Evolutionary conservation across 2,797 vertebrate genomes (phyloP), one percentile per base, ranked within the genome.

Genomic region (Hippocampus kuda): DNA sequence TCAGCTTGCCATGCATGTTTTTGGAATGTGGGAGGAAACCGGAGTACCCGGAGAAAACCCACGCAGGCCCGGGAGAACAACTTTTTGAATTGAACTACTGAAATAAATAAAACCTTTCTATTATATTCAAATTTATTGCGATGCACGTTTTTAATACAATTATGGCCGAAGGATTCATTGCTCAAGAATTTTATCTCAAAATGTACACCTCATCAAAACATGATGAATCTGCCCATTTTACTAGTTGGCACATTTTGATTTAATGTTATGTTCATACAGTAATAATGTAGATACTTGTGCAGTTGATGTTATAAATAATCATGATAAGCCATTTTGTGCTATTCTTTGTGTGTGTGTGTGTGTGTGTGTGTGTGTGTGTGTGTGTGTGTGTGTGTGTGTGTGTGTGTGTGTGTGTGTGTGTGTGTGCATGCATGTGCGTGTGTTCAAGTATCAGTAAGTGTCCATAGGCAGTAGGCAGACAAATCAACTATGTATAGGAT

Each of bases 401-500:
- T 30, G 30, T 30, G 30, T 30, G 30, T 30, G n/a, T 9, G 20
- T 10, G 22, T n/a, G 51, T 22, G 22, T n/a, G 20, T 11, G 22
- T 53, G 51, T n/a, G 22, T 24, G 15, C 11, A 22, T 4, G 18
- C 18, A 4, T 22, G 34, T 16, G 8, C 9, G 15, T 22, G 18
- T 49, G 48, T 49, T 7, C 27, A 26, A 18, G 27, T 34, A 18
- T 60, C 6, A n/a, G 66, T 9, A 18, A 46, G n/a, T 69, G 24
- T 76, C 67, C 67, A 74, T 67, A 65, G 75, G 65, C 66, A 65
- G 70, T 56, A 51, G 70, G 65, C 69, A 67, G 73, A 72, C 73
- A 73, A 85, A 83, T 68, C 69, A 51, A 65, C 67, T 44, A 56
- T 68, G 72, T 74, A 41, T n/a, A 53, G 68, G 68, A 51, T 65